These are phyloP conservation scores for Leptodactylus fallax DNA, from an alignment of 2,797 vertebrate genomes.

Conservation along the genomic window DNA sequence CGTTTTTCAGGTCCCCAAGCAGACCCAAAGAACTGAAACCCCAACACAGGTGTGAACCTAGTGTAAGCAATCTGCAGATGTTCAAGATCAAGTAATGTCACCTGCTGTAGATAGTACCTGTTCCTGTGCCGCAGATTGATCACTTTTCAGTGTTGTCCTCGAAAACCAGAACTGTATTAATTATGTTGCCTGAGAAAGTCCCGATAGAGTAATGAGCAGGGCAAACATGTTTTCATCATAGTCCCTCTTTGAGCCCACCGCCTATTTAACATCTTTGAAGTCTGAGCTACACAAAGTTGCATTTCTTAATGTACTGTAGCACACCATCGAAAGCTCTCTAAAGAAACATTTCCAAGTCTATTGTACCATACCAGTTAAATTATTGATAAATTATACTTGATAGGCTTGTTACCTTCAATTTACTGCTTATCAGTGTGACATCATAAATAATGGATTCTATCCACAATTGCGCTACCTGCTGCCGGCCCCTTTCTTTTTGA, in stretches of 20 bases:
- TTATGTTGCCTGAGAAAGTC: too few relatives aligned
- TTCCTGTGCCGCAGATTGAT: too few relatives aligned
- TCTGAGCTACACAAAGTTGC: background rate
- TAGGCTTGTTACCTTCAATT: constrained; percentile 41
- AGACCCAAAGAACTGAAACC: too few relatives aligned
- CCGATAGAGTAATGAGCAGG: too few relatives aligned
- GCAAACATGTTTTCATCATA: background rate
- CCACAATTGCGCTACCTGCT: constrained; percentile 23
- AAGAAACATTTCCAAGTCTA: background rate
- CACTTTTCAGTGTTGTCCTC: background rate
- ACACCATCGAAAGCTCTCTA: background rate
- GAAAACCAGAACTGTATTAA: background rate
- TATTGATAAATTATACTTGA: constrained; percentile 43
- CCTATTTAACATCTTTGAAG: background rate
- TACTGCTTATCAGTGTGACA: constrained; percentile 37
- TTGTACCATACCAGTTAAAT: constrained; percentile 29
- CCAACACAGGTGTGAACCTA: too few relatives aligned
- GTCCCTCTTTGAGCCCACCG: background rate
- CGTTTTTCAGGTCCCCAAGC: too few relatives aligned
- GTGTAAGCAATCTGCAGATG: too few relatives aligned
- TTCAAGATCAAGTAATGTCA: too few relatives aligned
- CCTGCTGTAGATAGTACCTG: too few relatives aligned
- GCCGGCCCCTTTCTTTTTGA: constrained; percentile 15
- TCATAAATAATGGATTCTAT: constrained; percentile 28
- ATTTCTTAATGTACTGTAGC: background rate